Evolutionary conservation across 2,888 invertebrate species (phyloP), one percentile per base, ranked within the genome.

Genomic region (Campoletis raptor): DNA sequence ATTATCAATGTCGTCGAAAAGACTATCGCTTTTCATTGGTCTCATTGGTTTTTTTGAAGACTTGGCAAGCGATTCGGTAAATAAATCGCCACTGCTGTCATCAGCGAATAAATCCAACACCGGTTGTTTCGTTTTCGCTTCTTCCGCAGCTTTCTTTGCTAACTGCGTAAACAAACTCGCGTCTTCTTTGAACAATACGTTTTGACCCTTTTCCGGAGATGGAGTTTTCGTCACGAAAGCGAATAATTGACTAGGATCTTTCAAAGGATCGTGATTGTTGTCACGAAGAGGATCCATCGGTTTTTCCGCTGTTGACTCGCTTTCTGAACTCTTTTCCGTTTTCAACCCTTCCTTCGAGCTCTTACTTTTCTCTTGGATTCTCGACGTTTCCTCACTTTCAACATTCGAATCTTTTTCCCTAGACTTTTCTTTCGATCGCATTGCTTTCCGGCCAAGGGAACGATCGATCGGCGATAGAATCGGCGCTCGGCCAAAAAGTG

Each of bases 201-300:
- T 91, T 52, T 92, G 92, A 5, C 91, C 91, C 74, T 92, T 94
- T 36, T 94, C 94, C 6, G 94, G 94, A 5, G 94, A 94, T 6
- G 94, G 93, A 4, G 94, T 94, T 88, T 94, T 93, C 0, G 94
- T 94, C 5, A 94, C 94, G 48, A 94, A 94, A 7, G 94, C 94
- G 77, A 94, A 94, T 15, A 94, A 76, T 64, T 93, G 93, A 83
- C 93, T 94, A 0, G 94, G 94, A 88, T 94, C 93, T 64, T 94
- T 92, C 1, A 94, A 70, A 0, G 94, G 93, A 89, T 94, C 93
- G 67, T 91, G 92, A 82, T 79, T 93, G 12, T 85, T 87, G 80
- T 93, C 92, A 7, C 92, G 91, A 21, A 94, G 85, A 18, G 94
- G 94, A 90, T 94, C 94, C 1, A 83, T 81, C 7, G 89, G 77